Conservation (phyloP, 2,797 vertebrate species). For the Hemitrygon akajei region DNA sequence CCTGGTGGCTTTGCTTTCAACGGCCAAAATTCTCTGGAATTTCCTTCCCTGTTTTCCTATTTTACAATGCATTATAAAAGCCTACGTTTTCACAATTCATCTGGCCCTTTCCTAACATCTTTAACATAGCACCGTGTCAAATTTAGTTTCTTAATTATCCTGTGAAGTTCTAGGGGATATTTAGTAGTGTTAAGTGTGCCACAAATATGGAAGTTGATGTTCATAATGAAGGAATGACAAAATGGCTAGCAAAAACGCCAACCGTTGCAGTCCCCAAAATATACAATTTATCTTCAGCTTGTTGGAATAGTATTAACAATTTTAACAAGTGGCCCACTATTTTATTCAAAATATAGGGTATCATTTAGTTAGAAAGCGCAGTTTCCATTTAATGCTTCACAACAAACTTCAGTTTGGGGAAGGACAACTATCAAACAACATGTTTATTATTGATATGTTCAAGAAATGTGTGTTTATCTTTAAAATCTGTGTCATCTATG, state of each 20-base stretch:
- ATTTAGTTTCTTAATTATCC: neutral
- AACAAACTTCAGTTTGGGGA: neutral
- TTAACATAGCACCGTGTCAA: neutral
- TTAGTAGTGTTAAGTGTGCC: neutral
- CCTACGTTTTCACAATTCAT: neutral
- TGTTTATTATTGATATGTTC: neutral
- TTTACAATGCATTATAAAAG: neutral
- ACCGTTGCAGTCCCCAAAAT: neutral
- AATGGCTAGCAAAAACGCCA: neutral
- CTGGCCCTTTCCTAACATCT: neutral
- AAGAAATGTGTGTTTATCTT: neutral
- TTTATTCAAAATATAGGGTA: neutral
- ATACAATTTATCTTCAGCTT: neutral
- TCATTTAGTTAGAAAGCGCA: neutral
- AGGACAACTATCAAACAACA: neutral
- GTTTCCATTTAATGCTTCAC: neutral
- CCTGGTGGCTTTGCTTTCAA: neutral
- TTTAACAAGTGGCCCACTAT: neutral
- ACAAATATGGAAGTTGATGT: neutral
- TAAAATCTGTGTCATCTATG: neutral
- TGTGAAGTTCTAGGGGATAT: neutral
- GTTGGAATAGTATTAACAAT: neutral
- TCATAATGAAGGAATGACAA: neutral
- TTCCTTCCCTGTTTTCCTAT: neutral
- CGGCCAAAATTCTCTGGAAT: neutral